Evolutionary conservation across 2,113 vertebrate species (phyloP), one percentile per base, ranked within the genome.

Genomic region (Pipra filicauda): DNA sequence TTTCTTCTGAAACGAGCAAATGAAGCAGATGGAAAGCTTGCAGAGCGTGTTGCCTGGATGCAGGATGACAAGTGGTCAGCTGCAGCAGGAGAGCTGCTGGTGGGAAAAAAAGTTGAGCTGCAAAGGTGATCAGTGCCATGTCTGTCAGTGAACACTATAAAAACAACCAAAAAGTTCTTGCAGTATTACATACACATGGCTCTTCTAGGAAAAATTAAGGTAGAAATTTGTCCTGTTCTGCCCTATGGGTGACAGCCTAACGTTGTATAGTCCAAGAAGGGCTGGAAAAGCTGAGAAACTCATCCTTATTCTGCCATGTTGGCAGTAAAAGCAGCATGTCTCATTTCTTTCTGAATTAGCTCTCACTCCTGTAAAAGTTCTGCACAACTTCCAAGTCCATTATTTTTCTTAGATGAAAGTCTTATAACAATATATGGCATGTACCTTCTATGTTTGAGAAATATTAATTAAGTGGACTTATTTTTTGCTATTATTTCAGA

Each of bases 1-100:
- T 93, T 88, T 12, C 26, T 87, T 76, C 70, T 85, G 78, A 82
- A 71, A 88, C 57, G 58, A 85, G 30, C 37, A 85, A 73, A 78
- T 4, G 59, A 7, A 91, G 48, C 85, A 79, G 90, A 62, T 85
- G 88, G 57, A 48, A 79, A 44, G 51, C 62, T 61, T 21, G 51
- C 62, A 20, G 39, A 62, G 37, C 2, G 0, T 22, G 44, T 52
- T 84, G 79, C 64, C 72, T 89, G 54, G 37, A 13, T 74, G 39
- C 86, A 65, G 46, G 76, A 51, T 20, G 74, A n/a, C 2, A 12
- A 59, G 61, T 5, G 81, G 67, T 24, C 73, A 71, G 67, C 86
- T 80, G 55, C 59, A 84, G 66, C 43, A 26, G 85, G 39, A 71
- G 43, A 54, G 58, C 39, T 55, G 44, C 73, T 69, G 37, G 21